Base-by-base conservation (phyloP, 2,797 vertebrate genomes). In the Eptatretus atami region DNA sequence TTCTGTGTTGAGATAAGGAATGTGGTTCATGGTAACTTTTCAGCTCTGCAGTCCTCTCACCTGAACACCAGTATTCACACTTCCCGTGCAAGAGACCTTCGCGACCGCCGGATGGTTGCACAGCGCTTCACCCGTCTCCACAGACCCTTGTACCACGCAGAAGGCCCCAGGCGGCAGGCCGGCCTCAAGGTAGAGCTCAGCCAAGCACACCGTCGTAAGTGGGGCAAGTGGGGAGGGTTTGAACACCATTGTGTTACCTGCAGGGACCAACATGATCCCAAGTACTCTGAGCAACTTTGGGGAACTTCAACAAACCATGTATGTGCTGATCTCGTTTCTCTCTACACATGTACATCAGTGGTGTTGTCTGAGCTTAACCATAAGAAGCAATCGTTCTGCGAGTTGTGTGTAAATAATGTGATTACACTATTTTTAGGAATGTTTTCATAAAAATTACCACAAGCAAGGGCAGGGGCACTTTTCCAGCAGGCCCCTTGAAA, bases 1-100 rank as follows among this genome's bases (percentile, higher is more conserved):
- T 4, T 52, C 15, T 15, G 52, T n/a, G 14, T 52, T 3, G n/a
- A 44, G 64, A 52, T 13, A 3, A 44, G 31, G 31, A 44, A 44
- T 44, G 31, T 44, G 13, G 19, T 57, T 10, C 54, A 24, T 8
- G 25, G 19, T 53, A 53, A 4, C 14, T 53, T 53, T 14, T 64
- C 12, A 12, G 14, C 19, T 60, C 19, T 15, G 12, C 52, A 1
- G 6, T 19, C 13, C 6, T 10, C 1, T 68, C 72, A 96, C 92
- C 86, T 95, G 95, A 65, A 77, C 74, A 65, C 92, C 90, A 1
- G 86, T 93, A 15, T 87, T 82, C 53, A 96, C 85, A 1, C 92
- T 95, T 63, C 92, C 92, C 1, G 90, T 96, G 68, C 95, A 98
- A 64, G 92, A 95, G 60, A 98, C 76, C 71, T 98, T 96, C 65